phyloP scores from a whole-genome alignment of 2,797 vertebrate species.

The Emydoidea blandingii region DNA sequence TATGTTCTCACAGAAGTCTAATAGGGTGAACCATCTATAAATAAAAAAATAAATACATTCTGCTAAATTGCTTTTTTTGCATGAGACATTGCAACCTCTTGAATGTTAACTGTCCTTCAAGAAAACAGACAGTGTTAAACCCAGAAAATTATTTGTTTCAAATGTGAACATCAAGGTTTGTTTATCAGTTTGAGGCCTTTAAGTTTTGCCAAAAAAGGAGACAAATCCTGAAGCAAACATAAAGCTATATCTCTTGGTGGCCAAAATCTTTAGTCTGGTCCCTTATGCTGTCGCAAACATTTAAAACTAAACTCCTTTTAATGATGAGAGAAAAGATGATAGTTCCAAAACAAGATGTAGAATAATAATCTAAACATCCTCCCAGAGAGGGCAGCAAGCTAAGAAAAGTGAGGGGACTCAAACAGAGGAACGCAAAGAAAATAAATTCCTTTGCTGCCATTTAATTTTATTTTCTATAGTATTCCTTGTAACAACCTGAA shows the following conservation, averaged over 20 bases:
- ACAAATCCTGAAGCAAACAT: neutral
- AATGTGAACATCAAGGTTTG: neutral
- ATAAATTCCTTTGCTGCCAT: neutral
- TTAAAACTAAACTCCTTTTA: neutral
- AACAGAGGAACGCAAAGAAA: neutral
- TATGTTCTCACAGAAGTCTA: neutral
- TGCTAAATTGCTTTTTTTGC: neutral
- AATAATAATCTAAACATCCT: neutral
- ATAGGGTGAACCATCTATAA: accelerated
- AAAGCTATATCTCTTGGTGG: neutral
- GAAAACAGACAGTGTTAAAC: neutral
- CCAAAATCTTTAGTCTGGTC: neutral
- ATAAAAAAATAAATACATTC: neutral
- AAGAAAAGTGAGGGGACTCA: neutral
- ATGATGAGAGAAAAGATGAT: neutral
- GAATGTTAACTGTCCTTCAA: neutral
- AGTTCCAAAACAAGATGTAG: neutral
- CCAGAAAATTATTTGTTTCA: neutral
- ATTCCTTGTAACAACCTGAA: neutral
- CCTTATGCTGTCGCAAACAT: neutral
- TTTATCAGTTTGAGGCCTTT: neutral
- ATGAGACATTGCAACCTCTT: neutral
- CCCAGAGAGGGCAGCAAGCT: neutral
- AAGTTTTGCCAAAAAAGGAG: neutral
- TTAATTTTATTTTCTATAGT: neutral